Evolutionary conservation across 1,140 invertebrate species (phyloP).

Genomic region (Brachionus angularis): DNA sequence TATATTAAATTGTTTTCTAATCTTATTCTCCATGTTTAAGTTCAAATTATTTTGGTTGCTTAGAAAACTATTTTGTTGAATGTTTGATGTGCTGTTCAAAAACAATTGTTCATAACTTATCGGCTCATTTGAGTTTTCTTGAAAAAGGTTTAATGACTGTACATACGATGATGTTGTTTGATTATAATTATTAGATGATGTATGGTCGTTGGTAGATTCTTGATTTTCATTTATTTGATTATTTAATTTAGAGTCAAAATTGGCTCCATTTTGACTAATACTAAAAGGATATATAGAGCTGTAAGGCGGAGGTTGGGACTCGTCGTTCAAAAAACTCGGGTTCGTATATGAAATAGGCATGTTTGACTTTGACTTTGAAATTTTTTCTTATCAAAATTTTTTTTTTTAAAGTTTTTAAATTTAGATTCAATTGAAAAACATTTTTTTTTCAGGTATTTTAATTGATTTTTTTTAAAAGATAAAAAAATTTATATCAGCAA

Average conservation of each 20-base stretch:
- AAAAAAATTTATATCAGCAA: too few relatives aligned
- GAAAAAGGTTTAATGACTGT: not conserved
- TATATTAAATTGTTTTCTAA: constrained; percentile 5
- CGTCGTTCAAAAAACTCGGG: constrained; percentile 20
- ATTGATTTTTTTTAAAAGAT: too few relatives aligned
- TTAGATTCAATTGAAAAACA: too few relatives aligned
- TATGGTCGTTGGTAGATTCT: too few relatives aligned
- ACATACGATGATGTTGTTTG: not conserved
- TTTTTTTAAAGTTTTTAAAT: too few relatives aligned
- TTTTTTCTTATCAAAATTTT: too few relatives aligned
- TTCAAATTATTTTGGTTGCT: not conserved
- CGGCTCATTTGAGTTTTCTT: constrained; percentile 8
- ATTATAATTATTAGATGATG: too few relatives aligned
- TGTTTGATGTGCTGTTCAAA: too few relatives aligned
- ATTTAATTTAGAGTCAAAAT: constrained; percentile 4
- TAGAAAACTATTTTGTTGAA: too few relatives aligned
- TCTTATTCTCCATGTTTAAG: not conserved
- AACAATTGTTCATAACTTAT: constrained; percentile 27
- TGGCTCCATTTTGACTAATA: too few relatives aligned
- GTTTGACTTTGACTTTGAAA: not conserved
- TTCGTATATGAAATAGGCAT: not conserved
- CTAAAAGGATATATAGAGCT: constrained; percentile 11
- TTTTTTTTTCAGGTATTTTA: too few relatives aligned
- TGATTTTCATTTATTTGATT: too few relatives aligned
- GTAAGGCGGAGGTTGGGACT: constrained; percentile 15